These are phyloP conservation scores for Atethmia centrago DNA, from an alignment of 2,888 invertebrate genomes.

Conservation along the genomic window DNA sequence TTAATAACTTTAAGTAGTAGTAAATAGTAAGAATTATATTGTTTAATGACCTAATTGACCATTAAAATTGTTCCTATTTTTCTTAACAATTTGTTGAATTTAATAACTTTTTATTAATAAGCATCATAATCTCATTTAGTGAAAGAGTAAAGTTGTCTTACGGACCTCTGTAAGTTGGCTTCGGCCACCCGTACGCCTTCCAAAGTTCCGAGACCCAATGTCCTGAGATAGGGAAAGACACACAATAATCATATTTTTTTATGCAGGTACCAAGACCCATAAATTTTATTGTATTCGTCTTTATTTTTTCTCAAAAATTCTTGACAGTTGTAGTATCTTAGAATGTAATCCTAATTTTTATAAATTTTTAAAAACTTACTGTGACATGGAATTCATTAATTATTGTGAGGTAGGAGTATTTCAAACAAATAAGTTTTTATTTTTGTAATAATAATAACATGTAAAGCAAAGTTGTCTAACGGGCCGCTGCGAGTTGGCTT, in stretches of 20 bases:
- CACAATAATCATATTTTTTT: not conserved
- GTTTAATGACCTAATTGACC: not conserved
- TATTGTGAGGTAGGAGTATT: not conserved
- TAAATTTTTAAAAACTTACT: not conserved
- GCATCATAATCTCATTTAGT: not conserved
- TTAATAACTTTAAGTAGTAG: not conserved
- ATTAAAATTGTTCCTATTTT: slow-evolving; percentile 1
- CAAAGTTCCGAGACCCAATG: slow-evolving; percentile 17
- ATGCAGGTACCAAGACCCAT: not conserved
- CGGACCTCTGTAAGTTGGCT: not conserved
- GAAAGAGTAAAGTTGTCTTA: slow-evolving; percentile 9
- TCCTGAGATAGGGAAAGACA: slow-evolving; percentile 22
- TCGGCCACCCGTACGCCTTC: slow-evolving; percentile 5
- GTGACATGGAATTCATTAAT: too few species aligned
- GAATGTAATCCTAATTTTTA: not conserved
- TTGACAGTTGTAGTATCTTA: not conserved
- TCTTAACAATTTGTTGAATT: not conserved
- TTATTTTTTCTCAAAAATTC: not conserved
- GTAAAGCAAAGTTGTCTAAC: not conserved
- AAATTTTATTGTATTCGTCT: not conserved
- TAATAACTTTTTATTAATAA: not conserved
- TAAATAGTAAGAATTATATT: not conserved
- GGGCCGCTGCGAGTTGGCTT: not conserved
- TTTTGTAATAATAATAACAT: not conserved
- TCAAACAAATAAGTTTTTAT: too few species aligned